phyloP scores from a whole-genome alignment of 2,888 invertebrate species.

The Patella caerulea region DNA sequence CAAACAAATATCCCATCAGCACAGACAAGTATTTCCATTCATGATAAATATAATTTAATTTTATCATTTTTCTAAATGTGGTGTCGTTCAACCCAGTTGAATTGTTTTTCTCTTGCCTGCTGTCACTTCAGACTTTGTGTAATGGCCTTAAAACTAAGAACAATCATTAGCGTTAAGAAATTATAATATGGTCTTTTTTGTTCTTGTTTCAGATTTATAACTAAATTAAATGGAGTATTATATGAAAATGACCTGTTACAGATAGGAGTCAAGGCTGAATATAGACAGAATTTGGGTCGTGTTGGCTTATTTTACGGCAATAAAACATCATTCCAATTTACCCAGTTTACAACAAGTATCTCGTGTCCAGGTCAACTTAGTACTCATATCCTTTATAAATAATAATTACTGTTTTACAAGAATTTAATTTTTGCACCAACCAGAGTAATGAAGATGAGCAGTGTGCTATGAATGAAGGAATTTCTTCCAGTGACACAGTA shows the following conservation, averaged over 20 bases:
- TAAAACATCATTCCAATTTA: conserved; percentile 80
- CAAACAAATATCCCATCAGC: not conserved
- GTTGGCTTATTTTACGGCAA: conserved; percentile 98
- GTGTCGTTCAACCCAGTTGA: not conserved
- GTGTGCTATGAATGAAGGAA: too few relatives aligned
- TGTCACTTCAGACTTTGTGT: too few relatives aligned
- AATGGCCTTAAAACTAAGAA: too few relatives aligned
- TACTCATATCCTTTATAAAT: conserved; percentile 74
- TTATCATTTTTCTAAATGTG: too few relatives aligned
- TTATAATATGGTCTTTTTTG: too few relatives aligned
- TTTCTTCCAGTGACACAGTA: too few relatives aligned
- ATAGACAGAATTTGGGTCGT: conserved; percentile 93
- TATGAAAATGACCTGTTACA: conserved; percentile 96
- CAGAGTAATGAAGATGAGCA: conserved; percentile 1
- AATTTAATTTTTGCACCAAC: not conserved
- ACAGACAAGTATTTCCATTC: too few relatives aligned
- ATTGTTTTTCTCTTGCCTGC: not conserved
- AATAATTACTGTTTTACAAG: not conserved
- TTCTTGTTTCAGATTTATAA: conserved; percentile 58
- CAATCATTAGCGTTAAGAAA: too few relatives aligned
- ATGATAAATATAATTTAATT: too few relatives aligned
- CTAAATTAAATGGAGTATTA: conserved; percentile 96
- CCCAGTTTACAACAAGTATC: conserved; percentile 81
- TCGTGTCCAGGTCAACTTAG: conserved; percentile 83
- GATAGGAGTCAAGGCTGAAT: conserved; percentile 98